Percentiles rank a stretch among this genome's conserved stretches.
phyloP scores from a whole-genome alignment of 1,140 invertebrate genomes.

The Hestina assimilis region DNA sequence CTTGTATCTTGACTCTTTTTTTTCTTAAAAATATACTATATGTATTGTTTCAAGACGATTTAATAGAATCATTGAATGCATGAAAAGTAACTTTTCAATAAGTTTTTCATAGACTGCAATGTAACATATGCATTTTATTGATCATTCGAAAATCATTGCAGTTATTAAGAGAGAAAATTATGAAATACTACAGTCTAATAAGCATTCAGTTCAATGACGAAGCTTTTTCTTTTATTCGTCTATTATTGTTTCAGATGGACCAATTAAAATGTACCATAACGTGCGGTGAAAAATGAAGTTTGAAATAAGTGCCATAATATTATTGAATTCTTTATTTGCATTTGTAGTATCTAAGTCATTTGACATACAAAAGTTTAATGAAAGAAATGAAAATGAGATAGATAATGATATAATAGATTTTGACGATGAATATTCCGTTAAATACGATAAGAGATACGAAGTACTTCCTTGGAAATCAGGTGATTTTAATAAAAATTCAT shows the following conservation, averaged over 20 bases:
- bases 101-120: too few species aligned
- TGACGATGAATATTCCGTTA: constrained; percentile 47
- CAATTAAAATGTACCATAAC: constrained; percentile 48
- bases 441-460: constrained; percentile 51
- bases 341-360: constrained; percentile 39
- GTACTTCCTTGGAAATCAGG: constrained; percentile 44
- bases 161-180: constrained; percentile 7
- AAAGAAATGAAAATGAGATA: constrained; percentile 39
- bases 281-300: constrained; percentile 58
- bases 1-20: too few species aligned
- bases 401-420: constrained; percentile 70
- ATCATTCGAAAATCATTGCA: background rate
- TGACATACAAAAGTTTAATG: constrained; percentile 30
- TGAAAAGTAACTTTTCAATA: too few species aligned
- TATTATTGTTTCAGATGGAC: constrained; percentile 55
- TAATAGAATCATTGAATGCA: too few species aligned
- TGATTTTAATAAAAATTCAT: constrained; percentile 55
- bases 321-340: constrained; percentile 34
- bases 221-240: constrained; percentile 11
- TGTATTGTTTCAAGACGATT: too few species aligned
- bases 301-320: constrained; percentile 40
- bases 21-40: too few species aligned
- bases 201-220: constrained; percentile 25
- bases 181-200: constrained; percentile 20
- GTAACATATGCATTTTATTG: too few species aligned